phyloP scores from a whole-genome alignment of 2,888 invertebrate species.

The Phyto melanocephala region DNA sequence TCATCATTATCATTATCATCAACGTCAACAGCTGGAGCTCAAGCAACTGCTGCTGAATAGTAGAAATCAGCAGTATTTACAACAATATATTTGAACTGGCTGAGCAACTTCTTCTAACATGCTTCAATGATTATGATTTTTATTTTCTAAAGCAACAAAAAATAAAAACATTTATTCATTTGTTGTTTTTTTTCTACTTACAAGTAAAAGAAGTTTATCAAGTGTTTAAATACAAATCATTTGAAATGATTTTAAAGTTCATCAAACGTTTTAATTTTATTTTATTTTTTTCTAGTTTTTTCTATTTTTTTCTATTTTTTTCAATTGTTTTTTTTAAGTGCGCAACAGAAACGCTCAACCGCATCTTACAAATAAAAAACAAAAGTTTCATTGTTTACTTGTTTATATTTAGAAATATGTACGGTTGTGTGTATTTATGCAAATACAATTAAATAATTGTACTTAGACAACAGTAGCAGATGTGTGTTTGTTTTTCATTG shows the following conservation, averaged over 20 bases:
- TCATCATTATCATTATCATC: not conserved
- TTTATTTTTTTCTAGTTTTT: not conserved
- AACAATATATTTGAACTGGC: conserved; percentile 45
- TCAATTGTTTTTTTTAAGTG: not conserved
- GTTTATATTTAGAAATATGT: conserved; percentile 1
- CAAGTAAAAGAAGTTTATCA: conserved; percentile 55
- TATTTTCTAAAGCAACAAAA: conserved; percentile 37
- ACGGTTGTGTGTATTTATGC: not conserved
- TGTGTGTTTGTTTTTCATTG: too few species aligned
- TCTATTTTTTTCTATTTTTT: not conserved
- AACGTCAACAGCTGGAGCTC: conserved; percentile 23
- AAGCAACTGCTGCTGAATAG: conserved; percentile 38
- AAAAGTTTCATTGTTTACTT: conserved; percentile 25
- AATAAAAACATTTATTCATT: conserved; percentile 8
- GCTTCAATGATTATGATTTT: conserved; percentile 61
- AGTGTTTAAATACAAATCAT: conserved; percentile 58
- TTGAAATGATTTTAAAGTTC: conserved; percentile 59
- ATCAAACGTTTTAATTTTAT: conserved; percentile 58
- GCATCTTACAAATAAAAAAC: conserved; percentile 7
- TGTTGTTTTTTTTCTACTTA: not conserved
- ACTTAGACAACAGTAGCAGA: not conserved
- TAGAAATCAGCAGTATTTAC: conserved; percentile 19
- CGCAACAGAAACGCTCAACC: conserved; percentile 7
- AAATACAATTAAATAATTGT: too few species aligned
- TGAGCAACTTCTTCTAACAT: conserved; percentile 54